Conservation (phyloP, 2,888 invertebrate species). For the Trachelus stipa region DNA sequence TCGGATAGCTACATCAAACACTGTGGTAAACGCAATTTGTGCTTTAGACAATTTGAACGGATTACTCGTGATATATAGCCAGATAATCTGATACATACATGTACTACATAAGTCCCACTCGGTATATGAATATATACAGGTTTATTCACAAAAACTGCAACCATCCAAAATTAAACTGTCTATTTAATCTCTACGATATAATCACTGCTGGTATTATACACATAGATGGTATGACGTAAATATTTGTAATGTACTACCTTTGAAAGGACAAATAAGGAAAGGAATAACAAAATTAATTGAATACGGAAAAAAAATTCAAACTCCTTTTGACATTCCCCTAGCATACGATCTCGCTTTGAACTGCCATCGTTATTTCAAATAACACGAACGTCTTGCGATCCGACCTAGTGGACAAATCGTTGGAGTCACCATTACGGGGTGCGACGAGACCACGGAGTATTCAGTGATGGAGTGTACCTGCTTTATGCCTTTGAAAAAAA, state of each 20-base stretch:
- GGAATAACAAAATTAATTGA: background rate
- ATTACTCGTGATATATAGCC: background rate
- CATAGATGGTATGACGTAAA: background rate
- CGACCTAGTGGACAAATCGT: slow-evolving; percentile 25
- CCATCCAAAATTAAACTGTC: background rate
- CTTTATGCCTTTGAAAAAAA: background rate
- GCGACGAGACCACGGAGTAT: background rate
- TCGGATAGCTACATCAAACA: background rate
- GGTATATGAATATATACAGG: background rate
- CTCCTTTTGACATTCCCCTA: background rate
- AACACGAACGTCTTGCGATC: slow-evolving; percentile 30
- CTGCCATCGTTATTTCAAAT: slow-evolving; percentile 43
- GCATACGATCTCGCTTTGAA: slow-evolving; percentile 3
- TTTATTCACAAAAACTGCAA: background rate
- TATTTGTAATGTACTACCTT: background rate
- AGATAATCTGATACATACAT: background rate
- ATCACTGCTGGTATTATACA: background rate
- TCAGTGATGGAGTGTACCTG: background rate
- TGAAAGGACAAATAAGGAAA: background rate
- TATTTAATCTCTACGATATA: background rate
- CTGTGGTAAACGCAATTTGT: background rate
- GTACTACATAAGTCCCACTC: background rate
- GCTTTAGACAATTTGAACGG: background rate
- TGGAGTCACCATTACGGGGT: slow-evolving; percentile 17
- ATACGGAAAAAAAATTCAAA: background rate